Evolutionary conservation across 2,797 vertebrate species (phyloP).

Genomic region (Sardinella longiceps): DNA sequence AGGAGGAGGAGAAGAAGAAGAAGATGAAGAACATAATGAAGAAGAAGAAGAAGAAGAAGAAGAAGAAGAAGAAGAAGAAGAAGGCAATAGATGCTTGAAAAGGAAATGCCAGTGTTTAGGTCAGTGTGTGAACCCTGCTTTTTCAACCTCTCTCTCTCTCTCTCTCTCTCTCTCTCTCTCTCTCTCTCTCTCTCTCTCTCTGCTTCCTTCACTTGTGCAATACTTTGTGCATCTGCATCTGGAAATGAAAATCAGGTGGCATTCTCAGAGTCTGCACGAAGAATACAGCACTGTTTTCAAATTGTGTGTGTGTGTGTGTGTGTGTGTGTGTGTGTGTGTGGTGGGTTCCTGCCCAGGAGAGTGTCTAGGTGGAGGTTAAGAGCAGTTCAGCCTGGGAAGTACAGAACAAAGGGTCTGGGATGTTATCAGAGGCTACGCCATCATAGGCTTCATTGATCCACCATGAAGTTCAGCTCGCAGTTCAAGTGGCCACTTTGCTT

Average conservation of each 20-base stretch:
- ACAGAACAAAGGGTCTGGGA: slow-evolving; percentile 31
- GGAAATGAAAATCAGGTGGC: slow-evolving; percentile 40
- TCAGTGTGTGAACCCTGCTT: background rate
- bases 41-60: too few relatives aligned
- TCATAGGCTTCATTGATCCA: slow-evolving; percentile 15
- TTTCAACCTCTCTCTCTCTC: background rate
- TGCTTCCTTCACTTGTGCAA: slow-evolving; percentile 20
- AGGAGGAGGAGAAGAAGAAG: too few relatives aligned
- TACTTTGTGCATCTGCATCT: slow-evolving; percentile 33
- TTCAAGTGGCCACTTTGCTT: slow-evolving; percentile 26
- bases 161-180: background rate
- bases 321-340: slow-evolving; percentile 26
- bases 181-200: background rate
- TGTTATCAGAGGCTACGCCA: slow-evolving; percentile 24
- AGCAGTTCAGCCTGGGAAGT: slow-evolving; percentile 39
- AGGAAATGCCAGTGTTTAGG: background rate
- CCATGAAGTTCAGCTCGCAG: slow-evolving; percentile 29
- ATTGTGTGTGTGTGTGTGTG: slow-evolving; percentile 7
- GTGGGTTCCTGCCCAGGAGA: slow-evolving; percentile 3
- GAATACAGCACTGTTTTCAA: background rate
- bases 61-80: too few relatives aligned
- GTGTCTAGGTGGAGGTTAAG: slow-evolving; percentile 39
- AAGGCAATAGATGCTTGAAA: background rate
- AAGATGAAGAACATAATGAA: too few relatives aligned
- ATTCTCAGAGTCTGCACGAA: slow-evolving; percentile 34